phyloP scores from a whole-genome alignment of 2,888 invertebrate genomes.

The Stegophylla sp. region DNA sequence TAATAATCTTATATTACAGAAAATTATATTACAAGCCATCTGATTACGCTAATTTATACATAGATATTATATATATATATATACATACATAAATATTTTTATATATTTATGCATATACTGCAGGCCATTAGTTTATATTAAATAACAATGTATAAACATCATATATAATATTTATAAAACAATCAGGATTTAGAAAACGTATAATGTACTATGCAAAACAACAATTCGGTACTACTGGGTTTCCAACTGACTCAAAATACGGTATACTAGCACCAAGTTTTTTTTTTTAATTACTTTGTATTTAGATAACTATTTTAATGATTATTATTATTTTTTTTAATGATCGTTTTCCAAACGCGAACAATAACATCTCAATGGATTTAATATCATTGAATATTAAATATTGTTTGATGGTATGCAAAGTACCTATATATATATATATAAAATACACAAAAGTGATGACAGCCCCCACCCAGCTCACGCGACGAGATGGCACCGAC shows the following conservation, averaged over 20 bases:
- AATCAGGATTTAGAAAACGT: conserved; percentile 8
- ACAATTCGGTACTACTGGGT: conserved; percentile 24
- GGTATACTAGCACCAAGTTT: conserved; percentile 1
- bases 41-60: conserved; percentile 36
- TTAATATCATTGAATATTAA: background rate
- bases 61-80: background rate
- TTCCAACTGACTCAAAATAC: conserved; percentile 26
- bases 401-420: background rate
- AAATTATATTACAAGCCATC: conserved; percentile 49
- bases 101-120: background rate
- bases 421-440: background rate
- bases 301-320: background rate
- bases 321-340: background rate
- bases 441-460: background rate
- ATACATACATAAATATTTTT: background rate
- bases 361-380: background rate
- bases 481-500: background rate
- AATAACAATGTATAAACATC: background rate
- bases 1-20: conserved; percentile 41
- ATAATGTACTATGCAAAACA: conserved; percentile 39
- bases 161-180: background rate
- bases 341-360: background rate
- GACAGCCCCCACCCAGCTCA: background rate
- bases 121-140: conserved; percentile 44
- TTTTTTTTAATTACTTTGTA: background rate